Evolutionary conservation across 2,888 invertebrate genomes (phyloP).

Genomic region (Amitus sp.): DNA sequence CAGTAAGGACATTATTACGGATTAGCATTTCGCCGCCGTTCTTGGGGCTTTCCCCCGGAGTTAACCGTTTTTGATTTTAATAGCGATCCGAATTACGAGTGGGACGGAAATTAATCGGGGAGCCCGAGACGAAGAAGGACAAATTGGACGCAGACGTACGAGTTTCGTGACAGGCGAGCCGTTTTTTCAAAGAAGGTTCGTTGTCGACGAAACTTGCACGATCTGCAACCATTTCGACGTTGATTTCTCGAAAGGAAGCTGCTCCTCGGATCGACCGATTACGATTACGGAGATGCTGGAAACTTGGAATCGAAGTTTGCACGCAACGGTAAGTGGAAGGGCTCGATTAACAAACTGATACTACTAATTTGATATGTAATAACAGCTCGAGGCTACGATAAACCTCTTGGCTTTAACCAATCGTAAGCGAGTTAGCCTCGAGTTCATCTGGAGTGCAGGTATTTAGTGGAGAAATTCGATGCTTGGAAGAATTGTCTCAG

Average conservation of each 20-base stretch:
- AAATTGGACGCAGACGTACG: conserved; percentile 68
- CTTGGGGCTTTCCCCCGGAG: conserved; percentile 13
- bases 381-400: conserved; percentile 59
- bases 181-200: conserved; percentile 80
- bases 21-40: conserved; percentile 43
- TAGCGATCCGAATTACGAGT: conserved; percentile 16
- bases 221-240: conserved; percentile 68
- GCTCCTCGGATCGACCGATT: too few relatives aligned
- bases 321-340: conserved; percentile 33
- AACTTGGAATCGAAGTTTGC: conserved; percentile 35
- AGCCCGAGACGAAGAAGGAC: not conserved
- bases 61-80: conserved; percentile 25
- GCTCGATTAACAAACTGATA: conserved; percentile 41
- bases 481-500: too few relatives aligned
- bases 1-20: conserved; percentile 48
- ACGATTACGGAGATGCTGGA: conserved; percentile 14
- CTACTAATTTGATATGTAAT: conserved; percentile 58
- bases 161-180: conserved; percentile 89
- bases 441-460: conserved; percentile 64
- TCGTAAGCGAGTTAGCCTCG: conserved; percentile 64
- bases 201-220: conserved; percentile 98
- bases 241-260: conserved; percentile 13
- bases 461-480: conserved; percentile 62
- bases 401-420: conserved; percentile 52
- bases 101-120: too few relatives aligned